Evolutionary conservation across 1,140 invertebrate genomes (phyloP).

Genomic region (Drosophila sulfurigaster): DNA sequence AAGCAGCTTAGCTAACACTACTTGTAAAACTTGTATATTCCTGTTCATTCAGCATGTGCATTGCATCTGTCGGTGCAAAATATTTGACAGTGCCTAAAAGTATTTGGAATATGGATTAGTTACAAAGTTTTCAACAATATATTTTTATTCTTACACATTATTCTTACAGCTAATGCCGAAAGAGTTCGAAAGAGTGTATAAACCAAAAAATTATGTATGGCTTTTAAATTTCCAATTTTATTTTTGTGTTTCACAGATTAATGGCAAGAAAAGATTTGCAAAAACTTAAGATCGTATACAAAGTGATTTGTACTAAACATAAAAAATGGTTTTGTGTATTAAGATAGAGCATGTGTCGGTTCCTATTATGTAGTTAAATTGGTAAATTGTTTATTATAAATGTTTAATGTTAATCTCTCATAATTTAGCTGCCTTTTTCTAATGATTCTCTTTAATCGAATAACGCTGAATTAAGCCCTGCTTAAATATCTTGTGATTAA

Average conservation of each 20-base stretch:
- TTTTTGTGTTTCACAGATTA: conserved; percentile 1
- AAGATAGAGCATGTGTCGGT: neutral
- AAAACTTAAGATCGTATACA: conserved; percentile 2
- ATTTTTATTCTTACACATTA: neutral
- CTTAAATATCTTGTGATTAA: neutral
- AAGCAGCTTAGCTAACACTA: conserved; percentile 75
- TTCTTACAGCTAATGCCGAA: neutral
- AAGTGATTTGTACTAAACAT: conserved; percentile 6
- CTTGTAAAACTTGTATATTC: conserved; percentile 64
- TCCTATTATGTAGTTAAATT: neutral
- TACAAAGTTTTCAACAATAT: neutral
- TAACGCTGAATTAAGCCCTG: no score
- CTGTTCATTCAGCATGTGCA: conserved; percentile 86
- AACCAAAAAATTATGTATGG: neutral
- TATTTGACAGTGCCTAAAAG: conserved; percentile 85
- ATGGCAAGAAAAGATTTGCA: neutral
- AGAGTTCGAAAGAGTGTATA: neutral
- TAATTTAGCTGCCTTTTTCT: neutral
- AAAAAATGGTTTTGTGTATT: neutral
- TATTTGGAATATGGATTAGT: conserved; percentile 62
- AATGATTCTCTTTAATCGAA: no score
- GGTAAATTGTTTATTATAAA: conserved; percentile 1
- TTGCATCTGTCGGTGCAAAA: conserved; percentile 87
- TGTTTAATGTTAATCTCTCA: neutral
- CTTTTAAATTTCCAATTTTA: conserved; percentile 7